Percentiles rank a stretch among this genome's conserved stretches.
These are phyloP conservation scores for Drosophila nr. fundita DNA, from an alignment of 2,888 invertebrate species.

Conservation along the genomic window DNA sequence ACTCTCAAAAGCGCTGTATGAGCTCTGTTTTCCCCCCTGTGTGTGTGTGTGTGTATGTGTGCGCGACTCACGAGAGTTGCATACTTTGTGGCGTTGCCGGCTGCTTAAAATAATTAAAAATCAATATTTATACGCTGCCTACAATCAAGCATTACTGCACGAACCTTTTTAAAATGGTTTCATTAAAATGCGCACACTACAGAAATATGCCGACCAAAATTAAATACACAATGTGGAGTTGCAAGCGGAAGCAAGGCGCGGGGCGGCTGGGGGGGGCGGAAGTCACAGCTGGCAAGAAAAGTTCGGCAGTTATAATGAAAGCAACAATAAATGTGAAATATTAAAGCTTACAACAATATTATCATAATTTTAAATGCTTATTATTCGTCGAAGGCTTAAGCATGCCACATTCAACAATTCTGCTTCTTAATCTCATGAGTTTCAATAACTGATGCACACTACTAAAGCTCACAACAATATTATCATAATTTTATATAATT, in stretches of 20 bases:
- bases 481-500: neutral
- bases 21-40: constrained; percentile 10
- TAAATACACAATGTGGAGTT: neutral
- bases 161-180: constrained; percentile 25
- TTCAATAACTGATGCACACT: neutral
- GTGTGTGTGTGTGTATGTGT: constrained; percentile 29
- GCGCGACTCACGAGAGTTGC: constrained; percentile 50
- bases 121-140: constrained; percentile 74
- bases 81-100: constrained; percentile 69
- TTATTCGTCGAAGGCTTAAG: neutral
- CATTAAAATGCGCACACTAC: constrained; percentile 8
- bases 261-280: neutral
- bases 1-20: constrained; percentile 55
- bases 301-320: neutral
- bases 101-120: constrained; percentile 79
- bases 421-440: neutral
- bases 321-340: neutral
- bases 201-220: neutral
- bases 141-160: constrained; percentile 4
- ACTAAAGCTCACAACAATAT: neutral
- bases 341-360: neutral
- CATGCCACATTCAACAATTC: neutral
- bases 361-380: neutral
- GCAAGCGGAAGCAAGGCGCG: neutral
- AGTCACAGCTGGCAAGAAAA: neutral